Base-by-base conservation (phyloP, 2,888 invertebrate genomes). In the Mamestra brassicae region DNA sequence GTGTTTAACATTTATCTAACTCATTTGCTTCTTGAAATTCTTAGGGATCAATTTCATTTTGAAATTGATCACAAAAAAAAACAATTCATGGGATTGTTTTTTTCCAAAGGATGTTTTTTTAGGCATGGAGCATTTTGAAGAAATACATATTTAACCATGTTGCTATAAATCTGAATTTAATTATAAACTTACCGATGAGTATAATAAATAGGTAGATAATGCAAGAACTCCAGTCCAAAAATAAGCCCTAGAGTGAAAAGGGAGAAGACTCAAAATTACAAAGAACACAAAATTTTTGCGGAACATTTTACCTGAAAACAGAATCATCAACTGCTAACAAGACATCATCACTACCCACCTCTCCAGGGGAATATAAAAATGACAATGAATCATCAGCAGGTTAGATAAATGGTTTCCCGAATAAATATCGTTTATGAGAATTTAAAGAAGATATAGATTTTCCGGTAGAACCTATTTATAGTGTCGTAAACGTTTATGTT, bases 371-470 rank as follows among this genome's bases (percentile, higher is more conserved):
- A 50, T 7, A 55, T 61, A 63, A 11, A 58, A 45, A 78, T 45
- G 36, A 64, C 34, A 74, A 60, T 74, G 63, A 68, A 67, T 60
- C 80, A 68, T 34, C 15, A 13, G 8, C 61, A 61, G 63, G 60
- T 68, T 52, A 60, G 34, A 79, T 34, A 5, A 68, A 74, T 80
- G 47, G 55, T 65, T 78, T 74, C 78, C 68, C 60, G 65, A 79
- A 78, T 68, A 78, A 78, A 78, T 34, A 74, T 61, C 67, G 47
- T 67, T 58, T 68, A 73, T 5, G 64, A 64, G 79, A 79, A 79
- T 79, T 78, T 79, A 55, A 68, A 65, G 36, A 78, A 74, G 74
- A 80, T 79, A 52, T 68, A 78, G 45, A 52, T 78, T 78, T 78
- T 68, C 78, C 74, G 68, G 68, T 52, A 38, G 60, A 10, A 78